These are phyloP conservation scores for Plectropomus leopardus DNA, from an alignment of 2,113 vertebrate species.

Conservation along the genomic window DNA sequence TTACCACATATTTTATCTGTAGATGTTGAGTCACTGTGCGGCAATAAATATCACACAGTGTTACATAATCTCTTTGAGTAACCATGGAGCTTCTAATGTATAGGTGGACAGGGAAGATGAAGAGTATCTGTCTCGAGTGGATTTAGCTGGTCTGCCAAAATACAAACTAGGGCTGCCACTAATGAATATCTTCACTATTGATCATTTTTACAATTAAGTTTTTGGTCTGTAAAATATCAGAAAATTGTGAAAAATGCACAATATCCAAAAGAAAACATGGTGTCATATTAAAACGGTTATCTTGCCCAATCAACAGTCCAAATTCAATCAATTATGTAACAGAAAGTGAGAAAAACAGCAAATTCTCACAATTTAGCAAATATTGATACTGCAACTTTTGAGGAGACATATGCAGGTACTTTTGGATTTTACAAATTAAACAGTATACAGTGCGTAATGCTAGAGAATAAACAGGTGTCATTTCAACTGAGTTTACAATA, in stretches of 20 bases:
- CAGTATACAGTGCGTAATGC: background rate
- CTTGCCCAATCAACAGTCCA: background rate
- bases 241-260: background rate
- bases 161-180: too few relatives aligned
- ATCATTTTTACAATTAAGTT: background rate
- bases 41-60: conserved; percentile 73
- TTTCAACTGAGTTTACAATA: background rate
- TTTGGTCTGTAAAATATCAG: background rate
- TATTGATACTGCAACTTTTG: background rate
- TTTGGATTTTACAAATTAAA: background rate
- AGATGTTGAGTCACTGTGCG: conserved; percentile 77
- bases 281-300: background rate
- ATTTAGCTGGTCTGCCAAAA: background rate
- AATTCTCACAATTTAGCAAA: background rate
- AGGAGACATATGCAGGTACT: background rate
- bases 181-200: background rate
- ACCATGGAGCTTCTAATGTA: conserved; percentile 73
- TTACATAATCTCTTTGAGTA: conserved; percentile 75
- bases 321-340: background rate
- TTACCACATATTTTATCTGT: conserved; percentile 62
- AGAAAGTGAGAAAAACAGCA: background rate
- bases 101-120: conserved; percentile 42
- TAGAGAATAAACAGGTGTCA: background rate
- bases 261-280: background rate
- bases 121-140: background rate